Evolutionary conservation across 2,888 invertebrate species (phyloP).

Genomic region (Mimumesa dahlbomi): DNA sequence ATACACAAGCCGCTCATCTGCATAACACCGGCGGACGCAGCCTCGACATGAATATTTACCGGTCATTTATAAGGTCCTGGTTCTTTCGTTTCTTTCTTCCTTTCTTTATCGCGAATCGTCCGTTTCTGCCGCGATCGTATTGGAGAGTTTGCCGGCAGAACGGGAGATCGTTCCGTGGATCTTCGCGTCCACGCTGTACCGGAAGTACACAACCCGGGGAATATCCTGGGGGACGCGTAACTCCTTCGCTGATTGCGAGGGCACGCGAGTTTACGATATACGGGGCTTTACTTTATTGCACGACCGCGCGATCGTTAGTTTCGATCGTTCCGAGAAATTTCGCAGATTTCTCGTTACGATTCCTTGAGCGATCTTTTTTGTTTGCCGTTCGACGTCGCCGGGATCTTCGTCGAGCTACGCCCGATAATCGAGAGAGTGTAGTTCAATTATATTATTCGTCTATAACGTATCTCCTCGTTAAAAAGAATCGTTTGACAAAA

Average conservation of each 20-base stretch:
- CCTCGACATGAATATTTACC: constrained; percentile 73
- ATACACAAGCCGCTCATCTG: constrained; percentile 63
- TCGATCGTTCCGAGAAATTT: constrained; percentile 15
- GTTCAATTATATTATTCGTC: no score
- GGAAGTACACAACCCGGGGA: constrained; percentile 28
- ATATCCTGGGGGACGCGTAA: constrained; percentile 11
- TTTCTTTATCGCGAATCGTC: constrained; percentile 49
- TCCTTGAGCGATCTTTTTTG: neutral
- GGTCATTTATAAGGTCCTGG: constrained; percentile 67
- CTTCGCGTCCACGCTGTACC: constrained; percentile 40
- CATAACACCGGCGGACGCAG: constrained; percentile 69
- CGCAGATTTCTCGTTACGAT: neutral
- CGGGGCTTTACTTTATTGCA: constrained; percentile 29
- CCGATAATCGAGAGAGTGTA: no score
- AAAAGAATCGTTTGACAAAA: no score
- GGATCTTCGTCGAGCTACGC: neutral
- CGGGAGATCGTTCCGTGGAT: constrained; percentile 46
- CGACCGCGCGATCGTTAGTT: constrained; percentile 8
- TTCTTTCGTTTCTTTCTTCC: constrained; percentile 29
- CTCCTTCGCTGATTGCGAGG: constrained; percentile 22
- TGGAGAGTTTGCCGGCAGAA: constrained; percentile 4
- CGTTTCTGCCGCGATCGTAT: constrained; percentile 23
- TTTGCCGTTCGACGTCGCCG: no score
- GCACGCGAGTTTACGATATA: constrained; percentile 35
- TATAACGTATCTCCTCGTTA: no score